Base-by-base conservation (phyloP, 2,888 invertebrate genomes). In the Euzophera pinguis region DNA sequence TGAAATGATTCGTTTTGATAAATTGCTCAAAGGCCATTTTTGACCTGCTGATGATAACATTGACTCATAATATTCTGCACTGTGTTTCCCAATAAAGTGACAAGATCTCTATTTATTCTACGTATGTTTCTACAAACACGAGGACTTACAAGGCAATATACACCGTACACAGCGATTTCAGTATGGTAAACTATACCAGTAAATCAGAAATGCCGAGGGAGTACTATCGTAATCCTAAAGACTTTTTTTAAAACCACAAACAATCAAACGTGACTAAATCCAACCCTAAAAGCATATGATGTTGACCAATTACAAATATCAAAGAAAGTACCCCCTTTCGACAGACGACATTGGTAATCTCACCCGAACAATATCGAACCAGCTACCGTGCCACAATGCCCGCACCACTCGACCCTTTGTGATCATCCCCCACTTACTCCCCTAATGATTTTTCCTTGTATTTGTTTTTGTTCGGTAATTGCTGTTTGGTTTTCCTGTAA, bases 391-490 rank as follows among this genome's bases (percentile, higher is more conserved):
- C 14, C 49, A 50, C 39, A 50, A 50, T 27, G 14, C 39, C 65
- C 42, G 49, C 42, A 22, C 43, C 53, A 54, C 53, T 54, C 52
- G 48, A 52, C 76, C 82, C 78, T 82, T 88, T 89, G 85, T 84
- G 74, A 75, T 75, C 76, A 73, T 67, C 81, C 83, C 84, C 78
- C 67, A 59, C 51, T 50, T 61, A 62, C 64, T 65, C 78, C 78
- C 83, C 84, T 84, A 84, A 84, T 84, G 84, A 85, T 88, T 86
- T 82, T 84, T 84, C 84, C 76, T 78, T 68, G 32, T 89, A 81
- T 89, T 89, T 89, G 88, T 88, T 89, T 89, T 88, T 84, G 84
- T 87, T 76, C 73, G 68, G 79, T 88, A 88, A 89, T 89, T 89
- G 84, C 71, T 88, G 85, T 87, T 86, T 84, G 82, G 84, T 85